Conservation (phyloP, 2,113 vertebrate genomes). For the Erythrolamprus reginae region DNA sequence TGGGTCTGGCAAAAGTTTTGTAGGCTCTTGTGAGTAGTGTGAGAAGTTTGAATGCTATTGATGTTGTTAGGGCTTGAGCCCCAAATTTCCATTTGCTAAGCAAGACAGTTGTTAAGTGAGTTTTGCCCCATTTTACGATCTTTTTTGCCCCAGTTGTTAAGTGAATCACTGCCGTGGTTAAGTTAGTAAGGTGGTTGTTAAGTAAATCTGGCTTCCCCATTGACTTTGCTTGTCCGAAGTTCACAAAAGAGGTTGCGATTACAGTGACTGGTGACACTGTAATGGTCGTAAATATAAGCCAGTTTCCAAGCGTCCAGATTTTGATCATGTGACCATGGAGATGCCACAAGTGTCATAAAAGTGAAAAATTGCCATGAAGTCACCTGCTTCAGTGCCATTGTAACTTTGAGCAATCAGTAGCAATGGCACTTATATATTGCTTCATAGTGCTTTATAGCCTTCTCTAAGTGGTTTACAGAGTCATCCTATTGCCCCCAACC, state of each 20-base stretch:
- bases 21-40: no score
- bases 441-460: not conserved
- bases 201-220: not conserved
- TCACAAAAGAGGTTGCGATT: not conserved
- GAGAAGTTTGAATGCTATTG: not conserved
- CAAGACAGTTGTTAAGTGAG: not conserved
- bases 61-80: not conserved
- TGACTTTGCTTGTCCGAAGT: not conserved
- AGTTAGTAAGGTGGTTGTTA: not conserved
- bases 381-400: not conserved
- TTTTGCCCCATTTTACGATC: not conserved
- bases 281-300: not conserved
- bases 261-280: not conserved
- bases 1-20: no score
- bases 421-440: not conserved
- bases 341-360: not conserved
- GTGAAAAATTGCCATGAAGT: not conserved
- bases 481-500: not conserved
- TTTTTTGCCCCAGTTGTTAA: not conserved
- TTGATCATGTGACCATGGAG: not conserved
- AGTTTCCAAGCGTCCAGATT: not conserved
- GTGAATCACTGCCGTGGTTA: not conserved
- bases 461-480: not conserved
- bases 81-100: not conserved
- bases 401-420: not conserved